A percentile compares a stretch with the other conserved stretches of the same genome.
phyloP scores from a whole-genome alignment of 2,113 vertebrate species.

The Podocnemis expansa region DNA sequence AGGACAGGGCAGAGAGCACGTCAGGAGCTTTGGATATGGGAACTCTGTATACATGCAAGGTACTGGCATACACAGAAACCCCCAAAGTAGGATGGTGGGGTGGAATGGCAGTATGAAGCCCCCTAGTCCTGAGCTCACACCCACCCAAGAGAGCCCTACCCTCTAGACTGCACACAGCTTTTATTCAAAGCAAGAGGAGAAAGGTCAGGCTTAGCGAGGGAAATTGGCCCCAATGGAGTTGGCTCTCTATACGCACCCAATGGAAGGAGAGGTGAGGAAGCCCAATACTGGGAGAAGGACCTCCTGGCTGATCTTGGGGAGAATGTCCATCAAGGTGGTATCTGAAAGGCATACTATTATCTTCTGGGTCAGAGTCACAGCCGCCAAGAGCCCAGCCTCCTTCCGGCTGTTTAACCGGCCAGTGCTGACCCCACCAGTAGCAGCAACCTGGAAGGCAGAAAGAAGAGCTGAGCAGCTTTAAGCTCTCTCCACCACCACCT shows the following conservation, averaged over 20 bases:
- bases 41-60: background rate
- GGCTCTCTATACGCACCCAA: constrained; percentile 78
- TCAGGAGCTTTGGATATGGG: background rate
- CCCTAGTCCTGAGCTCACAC: background rate
- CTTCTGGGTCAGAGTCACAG: constrained; percentile 91
- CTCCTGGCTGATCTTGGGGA: constrained; percentile 96
- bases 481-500: background rate
- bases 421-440: constrained; percentile 68
- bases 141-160: background rate
- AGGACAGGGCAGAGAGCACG: background rate
- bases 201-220: background rate
- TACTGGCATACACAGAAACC: background rate
- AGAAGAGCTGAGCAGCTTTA: background rate
- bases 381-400: constrained; percentile 93
- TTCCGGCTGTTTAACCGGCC: constrained; percentile 94
- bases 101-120: background rate
- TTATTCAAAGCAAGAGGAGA: background rate
- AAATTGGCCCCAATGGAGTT: background rate
- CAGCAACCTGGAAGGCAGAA: constrained; percentile 84
- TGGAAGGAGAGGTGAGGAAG: constrained; percentile 87
- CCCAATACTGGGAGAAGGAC: constrained; percentile 91
- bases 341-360: constrained; percentile 95
- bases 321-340: constrained; percentile 96
- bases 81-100: background rate
- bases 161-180: background rate